Conservation (phyloP, 2,888 invertebrate genomes). For the Danaus chrysippus region DNA sequence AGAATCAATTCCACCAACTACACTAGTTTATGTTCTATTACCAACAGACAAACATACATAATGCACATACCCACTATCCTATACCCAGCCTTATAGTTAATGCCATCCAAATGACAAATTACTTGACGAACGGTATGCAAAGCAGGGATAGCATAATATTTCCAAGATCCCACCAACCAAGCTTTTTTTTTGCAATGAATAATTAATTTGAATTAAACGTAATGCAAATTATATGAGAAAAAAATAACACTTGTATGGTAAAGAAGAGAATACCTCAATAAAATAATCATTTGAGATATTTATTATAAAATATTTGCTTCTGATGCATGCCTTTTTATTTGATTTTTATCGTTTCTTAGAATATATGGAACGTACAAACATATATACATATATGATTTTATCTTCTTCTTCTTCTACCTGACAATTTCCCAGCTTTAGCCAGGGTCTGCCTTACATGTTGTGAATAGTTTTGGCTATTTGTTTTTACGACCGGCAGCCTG, state of each 20-base stretch:
- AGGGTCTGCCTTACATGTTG: too few species aligned
- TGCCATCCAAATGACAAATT: conserved; percentile 26
- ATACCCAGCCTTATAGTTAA: conserved; percentile 15
- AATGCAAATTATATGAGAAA: conserved; percentile 1
- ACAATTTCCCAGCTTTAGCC: too few species aligned
- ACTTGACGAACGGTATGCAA: conserved; percentile 28
- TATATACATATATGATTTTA: too few species aligned
- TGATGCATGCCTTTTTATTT: too few species aligned
- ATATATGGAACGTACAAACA: too few species aligned
- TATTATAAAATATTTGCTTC: too few species aligned
- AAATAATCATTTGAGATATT: background rate
- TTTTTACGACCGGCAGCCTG: too few species aligned
- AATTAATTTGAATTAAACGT: conserved; percentile 1
- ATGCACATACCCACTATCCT: conserved; percentile 15
- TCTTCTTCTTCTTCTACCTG: too few species aligned
- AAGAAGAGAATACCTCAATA: background rate
- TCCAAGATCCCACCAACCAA: background rate
- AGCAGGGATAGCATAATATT: conserved; percentile 12
- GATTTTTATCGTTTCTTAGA: too few species aligned
- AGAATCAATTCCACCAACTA: too few species aligned
- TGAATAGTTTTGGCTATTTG: too few species aligned
- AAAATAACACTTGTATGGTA: background rate
- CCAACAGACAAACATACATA: conserved; percentile 3
- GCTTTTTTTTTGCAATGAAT: background rate
- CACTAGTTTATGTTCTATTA: too few species aligned